Conservation (phyloP, 1,140 invertebrate species). For the Drosophila arawakana region DNA sequence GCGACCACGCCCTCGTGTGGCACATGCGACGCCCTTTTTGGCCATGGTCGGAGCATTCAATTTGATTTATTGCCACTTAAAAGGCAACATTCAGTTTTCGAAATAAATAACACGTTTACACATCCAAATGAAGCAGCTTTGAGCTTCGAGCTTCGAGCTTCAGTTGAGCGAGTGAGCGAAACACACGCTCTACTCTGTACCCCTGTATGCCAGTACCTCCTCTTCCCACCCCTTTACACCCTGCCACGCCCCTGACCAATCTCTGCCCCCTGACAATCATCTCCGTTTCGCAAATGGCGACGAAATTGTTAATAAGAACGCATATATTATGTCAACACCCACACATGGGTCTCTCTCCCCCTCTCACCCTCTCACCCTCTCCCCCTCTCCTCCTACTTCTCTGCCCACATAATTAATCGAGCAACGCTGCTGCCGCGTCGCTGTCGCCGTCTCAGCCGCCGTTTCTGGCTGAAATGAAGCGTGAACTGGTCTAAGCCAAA, state of each 20-base stretch:
- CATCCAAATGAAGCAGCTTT: constrained; percentile 67
- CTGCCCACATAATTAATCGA: constrained; percentile 59
- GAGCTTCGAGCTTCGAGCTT: constrained; percentile 37
- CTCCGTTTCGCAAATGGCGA: constrained; percentile 53
- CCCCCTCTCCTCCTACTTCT: not conserved
- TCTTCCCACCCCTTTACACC: not conserved
- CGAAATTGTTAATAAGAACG: constrained; percentile 82
- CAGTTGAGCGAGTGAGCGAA: constrained; percentile 63
- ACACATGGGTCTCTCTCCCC: constrained; percentile 21
- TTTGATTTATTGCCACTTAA: constrained; percentile 83
- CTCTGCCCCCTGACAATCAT: constrained; percentile 19
- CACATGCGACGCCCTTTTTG: constrained; percentile 30
- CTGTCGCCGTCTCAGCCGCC: not conserved
- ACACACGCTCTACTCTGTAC: constrained; percentile 5
- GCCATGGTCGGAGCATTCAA: constrained; percentile 51
- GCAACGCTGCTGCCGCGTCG: constrained; percentile 15
- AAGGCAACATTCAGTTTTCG: constrained; percentile 81
- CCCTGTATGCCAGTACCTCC: not conserved
- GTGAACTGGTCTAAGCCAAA: constrained; percentile 24
- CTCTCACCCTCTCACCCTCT: not conserved
- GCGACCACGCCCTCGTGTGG: constrained; percentile 8
- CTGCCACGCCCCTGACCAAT: not conserved
- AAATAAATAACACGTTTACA: constrained; percentile 83
- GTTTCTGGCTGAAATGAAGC: constrained; percentile 38
- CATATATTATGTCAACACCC: constrained; percentile 74